Evolutionary conservation across 2,888 invertebrate genomes (phyloP).

Genomic region (Andrena bucephala): DNA sequence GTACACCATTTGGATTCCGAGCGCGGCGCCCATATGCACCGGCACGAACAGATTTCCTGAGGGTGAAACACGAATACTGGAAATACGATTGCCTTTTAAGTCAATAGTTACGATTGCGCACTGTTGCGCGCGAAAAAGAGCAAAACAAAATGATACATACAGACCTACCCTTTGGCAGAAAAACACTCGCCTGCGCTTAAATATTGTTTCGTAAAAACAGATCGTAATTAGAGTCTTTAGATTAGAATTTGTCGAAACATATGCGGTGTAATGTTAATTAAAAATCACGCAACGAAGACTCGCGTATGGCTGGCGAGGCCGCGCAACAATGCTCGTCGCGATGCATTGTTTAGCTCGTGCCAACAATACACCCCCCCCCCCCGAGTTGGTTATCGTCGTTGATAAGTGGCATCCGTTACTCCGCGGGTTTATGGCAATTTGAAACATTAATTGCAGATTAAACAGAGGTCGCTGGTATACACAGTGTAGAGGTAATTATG

Average conservation of each 20-base stretch:
- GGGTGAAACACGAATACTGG: constrained; percentile 8
- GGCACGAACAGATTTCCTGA: constrained; percentile 46
- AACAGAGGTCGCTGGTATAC: constrained; percentile 77
- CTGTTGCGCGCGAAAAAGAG: no score
- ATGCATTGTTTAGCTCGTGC: constrained; percentile 43
- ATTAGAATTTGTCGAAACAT: not conserved
- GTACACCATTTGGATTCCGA: constrained; percentile 72
- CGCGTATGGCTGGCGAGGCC: not conserved
- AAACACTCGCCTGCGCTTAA: no score
- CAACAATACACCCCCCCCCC: constrained; percentile 49
- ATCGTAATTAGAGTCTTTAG: not conserved
- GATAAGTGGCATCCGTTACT: constrained; percentile 82
- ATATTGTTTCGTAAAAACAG: no score
- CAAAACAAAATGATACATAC: not conserved
- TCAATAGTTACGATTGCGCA: constrained; percentile 23
- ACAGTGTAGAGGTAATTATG: constrained; percentile 80
- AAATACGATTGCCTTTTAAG: constrained; percentile 43
- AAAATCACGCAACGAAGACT: not conserved
- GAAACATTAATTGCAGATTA: constrained; percentile 84
- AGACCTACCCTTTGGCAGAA: no score
- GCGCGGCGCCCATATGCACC: constrained; percentile 20
- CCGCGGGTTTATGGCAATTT: constrained; percentile 81
- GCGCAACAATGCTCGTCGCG: constrained; percentile 39
- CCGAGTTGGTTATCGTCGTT: constrained; percentile 77
- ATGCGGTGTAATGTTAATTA: constrained; percentile 4